phyloP scores from a whole-genome alignment of 2,797 vertebrate genomes.

The Antennarius maculatus region DNA sequence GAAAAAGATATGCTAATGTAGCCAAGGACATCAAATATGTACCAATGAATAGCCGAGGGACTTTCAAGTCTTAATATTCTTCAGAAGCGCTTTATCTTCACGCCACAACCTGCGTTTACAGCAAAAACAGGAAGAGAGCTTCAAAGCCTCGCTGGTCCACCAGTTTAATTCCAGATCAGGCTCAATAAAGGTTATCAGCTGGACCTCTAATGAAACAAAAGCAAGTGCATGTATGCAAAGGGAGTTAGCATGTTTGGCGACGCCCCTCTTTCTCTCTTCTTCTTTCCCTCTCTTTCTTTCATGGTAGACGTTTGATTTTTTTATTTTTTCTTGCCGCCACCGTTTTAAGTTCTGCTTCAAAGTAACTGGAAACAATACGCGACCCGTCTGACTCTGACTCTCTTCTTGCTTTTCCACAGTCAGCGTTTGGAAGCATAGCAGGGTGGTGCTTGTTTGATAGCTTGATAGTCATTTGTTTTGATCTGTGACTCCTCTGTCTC shows the following conservation, averaged over 20 bases:
- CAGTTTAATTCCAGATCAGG: conserved; percentile 92
- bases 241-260: conserved; percentile 64
- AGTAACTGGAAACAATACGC: conserved; percentile 84
- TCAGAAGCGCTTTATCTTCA: conserved; percentile 96
- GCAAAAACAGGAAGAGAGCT: conserved; percentile 92
- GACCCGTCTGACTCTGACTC: conserved; percentile 83
- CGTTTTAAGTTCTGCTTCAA: conserved; percentile 90
- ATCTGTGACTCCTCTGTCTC: conserved; percentile 86
- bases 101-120: conserved; percentile 88
- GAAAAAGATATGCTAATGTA: conserved; percentile 97
- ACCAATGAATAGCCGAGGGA: conserved; percentile 95
- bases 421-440: conserved; percentile 77
- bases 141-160: conserved; percentile 87
- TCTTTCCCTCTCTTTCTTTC: conserved; percentile 68
- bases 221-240: conserved; percentile 75
- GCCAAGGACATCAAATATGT: conserved; percentile 95
- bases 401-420: conserved; percentile 75
- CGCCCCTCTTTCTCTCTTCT: conserved; percentile 49
- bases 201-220: conserved; percentile 91
- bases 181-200: conserved; percentile 96
- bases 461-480: conserved; percentile 87
- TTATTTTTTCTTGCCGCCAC: conserved; percentile 70
- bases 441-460: conserved; percentile 83
- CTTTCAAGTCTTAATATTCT: conserved; percentile 95
- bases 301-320: conserved; percentile 86